Base-by-base conservation (phyloP, 2,797 vertebrate genomes). In the Lophius americanus region DNA sequence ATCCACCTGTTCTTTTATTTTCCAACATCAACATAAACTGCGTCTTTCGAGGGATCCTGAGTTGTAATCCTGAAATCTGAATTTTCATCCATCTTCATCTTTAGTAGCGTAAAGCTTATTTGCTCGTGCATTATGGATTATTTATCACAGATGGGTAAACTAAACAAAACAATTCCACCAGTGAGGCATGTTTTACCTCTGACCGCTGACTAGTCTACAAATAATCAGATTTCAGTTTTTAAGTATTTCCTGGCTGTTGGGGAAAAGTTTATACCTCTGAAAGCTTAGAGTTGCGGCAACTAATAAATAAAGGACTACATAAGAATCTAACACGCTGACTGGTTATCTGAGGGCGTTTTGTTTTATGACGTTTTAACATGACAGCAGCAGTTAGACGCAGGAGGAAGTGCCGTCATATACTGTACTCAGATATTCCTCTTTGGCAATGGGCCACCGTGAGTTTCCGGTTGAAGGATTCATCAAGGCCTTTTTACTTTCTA, bases 401-500 rank as follows among this genome's bases (percentile, higher is more conserved):
- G 9, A 32, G 23, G 55, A 37, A 48, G 4, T 9, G 0, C 44
- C 32, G 37, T 73, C 51, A 50, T 7, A 69, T 4, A 58, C 9
- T 7, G 23, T 12, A 50, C 48, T 2, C 7, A 48, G 46, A 51
- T 2, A 46, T 35, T 64, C 60, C 33, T 46, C 41, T 12, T 57
- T 68, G 53, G 12, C 55, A 0, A 13, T 46, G 60, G 73, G 68
- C 63, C 32, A 68, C 72, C 51, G 70, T 52, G 50, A 75, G 51
- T 69, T 82, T 10, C 78, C 14, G 32, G 46, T 37, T 68, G 64
- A 69, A n/a, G n/a, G 50, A 67, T 63, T 70, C 47, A 49, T 59
- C 61, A 70, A 32, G 63, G 67, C 14, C 39, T 3, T 55, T 59
- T 60, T 51, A n/a, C 13, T 63, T 67, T 59, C 66, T 50, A 73